A percentile compares a stretch with the other conserved stretches of the same genome.
These are phyloP conservation scores for Perdix hodgsoniae DNA, from an alignment of 2,797 vertebrate genomes.

Conservation along the genomic window DNA sequence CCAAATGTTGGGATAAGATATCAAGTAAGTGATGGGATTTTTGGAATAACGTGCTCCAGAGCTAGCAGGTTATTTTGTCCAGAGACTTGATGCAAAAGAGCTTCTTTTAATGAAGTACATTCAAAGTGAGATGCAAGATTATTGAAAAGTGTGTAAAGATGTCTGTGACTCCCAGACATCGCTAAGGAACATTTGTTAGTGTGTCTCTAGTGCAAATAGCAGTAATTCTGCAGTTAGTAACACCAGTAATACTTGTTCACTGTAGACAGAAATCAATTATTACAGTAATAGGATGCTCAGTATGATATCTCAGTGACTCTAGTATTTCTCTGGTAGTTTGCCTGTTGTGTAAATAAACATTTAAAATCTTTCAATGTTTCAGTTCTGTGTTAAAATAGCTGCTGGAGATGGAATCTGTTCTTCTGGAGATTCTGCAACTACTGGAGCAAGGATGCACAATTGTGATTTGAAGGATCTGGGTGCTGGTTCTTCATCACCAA, in stretches of 20 bases:
- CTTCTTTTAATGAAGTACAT: not conserved
- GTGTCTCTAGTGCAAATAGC: not conserved
- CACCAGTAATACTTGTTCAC: not conserved
- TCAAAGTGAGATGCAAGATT: not conserved
- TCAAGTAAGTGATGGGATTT: not conserved
- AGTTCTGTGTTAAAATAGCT: conserved; percentile 87
- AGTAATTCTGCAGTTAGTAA: not conserved
- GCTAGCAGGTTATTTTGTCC: not conserved
- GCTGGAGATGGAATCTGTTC: conserved; percentile 85
- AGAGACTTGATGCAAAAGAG: not conserved
- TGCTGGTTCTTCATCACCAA: conserved; percentile 46
- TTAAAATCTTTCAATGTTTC: conserved; percentile 19
- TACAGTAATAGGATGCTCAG: not conserved
- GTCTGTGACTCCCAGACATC: not conserved
- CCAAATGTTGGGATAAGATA: not conserved
- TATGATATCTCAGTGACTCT: not conserved
- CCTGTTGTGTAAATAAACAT: not conserved
- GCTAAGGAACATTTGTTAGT: not conserved
- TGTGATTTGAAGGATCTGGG: conserved; percentile 64
- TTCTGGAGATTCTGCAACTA: conserved; percentile 53
- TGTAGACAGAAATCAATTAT: not conserved
- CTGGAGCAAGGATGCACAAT: not conserved
- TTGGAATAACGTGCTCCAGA: not conserved
- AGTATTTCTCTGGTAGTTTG: not conserved
- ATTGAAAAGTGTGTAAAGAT: not conserved